Conservation (phyloP, 2,888 invertebrate species). For the Myathropa florea region DNA sequence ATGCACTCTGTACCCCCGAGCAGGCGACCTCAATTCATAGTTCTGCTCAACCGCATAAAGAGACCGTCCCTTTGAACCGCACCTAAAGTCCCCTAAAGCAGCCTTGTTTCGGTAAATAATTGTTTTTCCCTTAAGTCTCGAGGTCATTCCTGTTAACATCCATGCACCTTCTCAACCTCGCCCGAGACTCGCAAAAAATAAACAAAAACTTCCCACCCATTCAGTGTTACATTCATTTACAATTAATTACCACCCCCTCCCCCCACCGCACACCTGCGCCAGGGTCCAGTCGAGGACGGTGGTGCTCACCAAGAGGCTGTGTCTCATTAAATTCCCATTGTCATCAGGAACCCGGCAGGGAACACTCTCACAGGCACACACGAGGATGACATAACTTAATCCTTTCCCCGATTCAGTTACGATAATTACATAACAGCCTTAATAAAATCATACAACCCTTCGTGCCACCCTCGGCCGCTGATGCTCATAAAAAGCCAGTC, state of each 20-base stretch:
- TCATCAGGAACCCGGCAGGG: neutral
- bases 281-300: neutral
- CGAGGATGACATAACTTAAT: constrained; percentile 51
- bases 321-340: constrained; percentile 9
- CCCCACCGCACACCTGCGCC: too few species aligned
- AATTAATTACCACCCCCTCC: neutral
- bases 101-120: neutral
- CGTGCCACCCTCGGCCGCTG: neutral
- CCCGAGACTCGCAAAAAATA: neutral
- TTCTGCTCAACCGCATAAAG: neutral
- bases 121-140: constrained; percentile 7
- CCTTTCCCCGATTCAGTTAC: constrained; percentile 56
- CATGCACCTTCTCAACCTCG: neutral
- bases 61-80: neutral
- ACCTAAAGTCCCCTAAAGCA: neutral
- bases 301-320: neutral
- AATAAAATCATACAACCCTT: constrained; percentile 49
- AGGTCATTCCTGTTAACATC: constrained; percentile 14
- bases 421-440: constrained; percentile 61
- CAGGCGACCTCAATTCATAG: neutral
- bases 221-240: neutral
- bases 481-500: constrained; percentile 21
- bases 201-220: neutral
- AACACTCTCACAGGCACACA: neutral
- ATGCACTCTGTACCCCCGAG: neutral